Evolutionary conservation across 2,113 vertebrate genomes (phyloP).

Genomic region (Cynopterus brachyotis): DNA sequence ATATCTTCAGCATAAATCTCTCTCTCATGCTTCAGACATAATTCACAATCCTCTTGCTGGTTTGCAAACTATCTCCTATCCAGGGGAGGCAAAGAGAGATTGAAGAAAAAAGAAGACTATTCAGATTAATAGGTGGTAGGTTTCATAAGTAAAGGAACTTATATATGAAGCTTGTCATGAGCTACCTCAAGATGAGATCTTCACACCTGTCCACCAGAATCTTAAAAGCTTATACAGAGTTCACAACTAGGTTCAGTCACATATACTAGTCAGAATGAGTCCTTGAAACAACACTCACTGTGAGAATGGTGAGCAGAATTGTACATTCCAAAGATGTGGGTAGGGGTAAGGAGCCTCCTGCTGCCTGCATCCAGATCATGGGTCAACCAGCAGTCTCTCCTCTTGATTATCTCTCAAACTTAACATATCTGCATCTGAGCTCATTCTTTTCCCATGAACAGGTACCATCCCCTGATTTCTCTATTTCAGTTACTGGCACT

Average conservation of each 20-base stretch:
- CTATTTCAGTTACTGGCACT: background rate
- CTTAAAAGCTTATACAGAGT: background rate
- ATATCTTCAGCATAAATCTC: background rate
- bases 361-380: background rate
- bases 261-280: background rate
- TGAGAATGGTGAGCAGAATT: background rate
- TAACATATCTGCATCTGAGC: background rate
- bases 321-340: background rate
- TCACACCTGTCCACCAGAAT: background rate
- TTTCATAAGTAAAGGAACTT: background rate
- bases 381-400: background rate
- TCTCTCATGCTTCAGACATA: background rate
- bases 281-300: background rate
- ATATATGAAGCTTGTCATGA: background rate
- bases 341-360: rapidly evolving
- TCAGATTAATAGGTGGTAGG: background rate
- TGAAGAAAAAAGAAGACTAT: background rate
- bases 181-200: background rate
- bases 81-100: background rate
- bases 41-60: background rate
- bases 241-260: background rate
- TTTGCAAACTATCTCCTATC: background rate
- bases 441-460: background rate
- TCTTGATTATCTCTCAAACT: background rate
- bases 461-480: background rate